Percentiles rank a stretch among this genome's conserved stretches.
Conservation (phyloP, 2,113 vertebrate genomes). For the Vidua macroura region DNA sequence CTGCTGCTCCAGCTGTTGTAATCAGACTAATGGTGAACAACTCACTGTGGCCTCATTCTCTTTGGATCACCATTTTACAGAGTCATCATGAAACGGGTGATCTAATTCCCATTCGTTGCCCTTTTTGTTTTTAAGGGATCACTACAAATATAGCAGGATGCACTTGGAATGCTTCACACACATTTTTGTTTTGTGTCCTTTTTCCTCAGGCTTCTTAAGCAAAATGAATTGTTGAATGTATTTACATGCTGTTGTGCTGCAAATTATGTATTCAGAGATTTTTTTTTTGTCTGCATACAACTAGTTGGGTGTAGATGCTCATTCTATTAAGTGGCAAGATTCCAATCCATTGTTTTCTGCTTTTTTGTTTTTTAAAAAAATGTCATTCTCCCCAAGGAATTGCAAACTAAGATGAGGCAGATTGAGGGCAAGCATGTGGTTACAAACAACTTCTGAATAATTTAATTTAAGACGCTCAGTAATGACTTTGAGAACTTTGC, state of each 20-base stretch:
- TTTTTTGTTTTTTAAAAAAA: not conserved
- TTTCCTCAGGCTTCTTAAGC: constrained; percentile 20
- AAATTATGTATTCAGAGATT: not conserved
- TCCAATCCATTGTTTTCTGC: constrained; percentile 32
- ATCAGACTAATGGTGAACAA: not conserved
- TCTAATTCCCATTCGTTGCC: not conserved
- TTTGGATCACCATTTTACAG: not conserved
- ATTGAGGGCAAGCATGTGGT: constrained; percentile 27
- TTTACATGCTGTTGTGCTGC: constrained; percentile 2
- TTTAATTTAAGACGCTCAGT: constrained; percentile 7
- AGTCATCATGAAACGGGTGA: not conserved
- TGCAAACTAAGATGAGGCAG: constrained; percentile 28
- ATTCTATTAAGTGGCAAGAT: constrained; percentile 39
- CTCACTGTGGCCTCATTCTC: not conserved
- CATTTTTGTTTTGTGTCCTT: not conserved
- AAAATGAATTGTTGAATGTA: not conserved
- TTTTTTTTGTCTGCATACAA: not conserved
- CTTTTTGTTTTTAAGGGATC: not conserved
- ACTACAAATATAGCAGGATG: not conserved
- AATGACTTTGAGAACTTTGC: constrained; percentile 61
- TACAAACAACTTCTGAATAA: constrained; percentile 29
- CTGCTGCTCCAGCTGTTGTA: not conserved
- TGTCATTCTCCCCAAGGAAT: constrained; percentile 19
- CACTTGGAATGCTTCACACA: not conserved
- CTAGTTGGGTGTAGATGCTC: not conserved